Evolutionary conservation across 2,888 invertebrate species (phyloP).

Genomic region (Eurois occulta): DNA sequence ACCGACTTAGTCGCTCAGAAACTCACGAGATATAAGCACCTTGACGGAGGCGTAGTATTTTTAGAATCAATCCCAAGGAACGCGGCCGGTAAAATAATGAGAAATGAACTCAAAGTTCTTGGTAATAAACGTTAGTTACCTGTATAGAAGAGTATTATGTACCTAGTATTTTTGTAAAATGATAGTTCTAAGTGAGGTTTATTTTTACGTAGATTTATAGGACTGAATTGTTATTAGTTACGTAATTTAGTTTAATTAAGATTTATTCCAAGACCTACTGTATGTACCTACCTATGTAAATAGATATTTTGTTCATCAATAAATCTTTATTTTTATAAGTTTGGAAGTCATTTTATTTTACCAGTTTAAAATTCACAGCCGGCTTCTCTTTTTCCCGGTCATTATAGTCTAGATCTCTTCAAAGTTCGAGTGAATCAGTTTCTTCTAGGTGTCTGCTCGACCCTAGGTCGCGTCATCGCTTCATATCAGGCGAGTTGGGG

Average conservation of each 20-base stretch:
- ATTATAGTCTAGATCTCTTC: no score
- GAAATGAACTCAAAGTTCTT: constrained; percentile 92
- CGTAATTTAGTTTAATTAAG: constrained; percentile 61
- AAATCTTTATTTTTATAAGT: constrained; percentile 56
- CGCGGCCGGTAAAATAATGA: constrained; percentile 94
- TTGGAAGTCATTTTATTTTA: constrained; percentile 6
- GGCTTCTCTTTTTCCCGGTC: no score
- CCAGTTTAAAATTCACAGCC: no score
- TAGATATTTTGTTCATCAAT: constrained; percentile 62
- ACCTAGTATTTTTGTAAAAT: constrained; percentile 66
- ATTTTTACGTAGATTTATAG: constrained; percentile 63
- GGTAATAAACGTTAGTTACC: constrained; percentile 69
- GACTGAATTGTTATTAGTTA: constrained; percentile 62
- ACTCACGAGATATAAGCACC: constrained; percentile 93
- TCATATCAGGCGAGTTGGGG: no score
- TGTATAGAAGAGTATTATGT: constrained; percentile 54
- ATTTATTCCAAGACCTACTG: constrained; percentile 59
- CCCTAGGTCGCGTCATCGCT: no score
- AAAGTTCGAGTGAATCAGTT: no score
- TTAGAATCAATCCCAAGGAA: constrained; percentile 93
- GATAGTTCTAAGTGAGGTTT: constrained; percentile 59
- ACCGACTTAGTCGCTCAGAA: constrained; percentile 91
- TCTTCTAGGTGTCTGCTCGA: no score
- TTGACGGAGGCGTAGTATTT: constrained; percentile 93
- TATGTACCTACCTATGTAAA: constrained; percentile 55